Evolutionary conservation across 2,888 invertebrate genomes (phyloP).

Genomic region (Syrphus vitripennis): DNA sequence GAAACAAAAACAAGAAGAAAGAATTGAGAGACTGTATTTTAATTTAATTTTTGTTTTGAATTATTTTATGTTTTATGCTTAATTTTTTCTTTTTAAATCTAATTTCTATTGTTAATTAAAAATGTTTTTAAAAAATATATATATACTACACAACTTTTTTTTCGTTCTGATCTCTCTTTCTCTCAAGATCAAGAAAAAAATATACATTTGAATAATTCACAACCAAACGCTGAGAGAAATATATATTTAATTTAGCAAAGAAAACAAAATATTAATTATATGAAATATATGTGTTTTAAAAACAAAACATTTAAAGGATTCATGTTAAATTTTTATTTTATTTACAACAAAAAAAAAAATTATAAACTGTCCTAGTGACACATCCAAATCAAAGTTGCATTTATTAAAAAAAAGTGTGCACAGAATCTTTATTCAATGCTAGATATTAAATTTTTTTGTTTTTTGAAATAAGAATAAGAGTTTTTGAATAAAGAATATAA

Average conservation of each 20-base stretch:
- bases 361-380: slow-evolving; percentile 16
- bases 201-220: slow-evolving; percentile 25
- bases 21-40: slow-evolving; percentile 65
- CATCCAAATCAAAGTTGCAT: slow-evolving; percentile 47
- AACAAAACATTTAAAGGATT: not conserved
- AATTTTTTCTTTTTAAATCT: slow-evolving; percentile 10
- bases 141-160: slow-evolving; percentile 2
- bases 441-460: slow-evolving; percentile 30
- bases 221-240: slow-evolving; percentile 29
- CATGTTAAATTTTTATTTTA: not conserved
- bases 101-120: slow-evolving; percentile 25
- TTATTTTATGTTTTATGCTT: slow-evolving; percentile 29
- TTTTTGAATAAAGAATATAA: slow-evolving; percentile 47
- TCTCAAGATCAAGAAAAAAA: slow-evolving; percentile 43
- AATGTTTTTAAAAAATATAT: slow-evolving; percentile 10
- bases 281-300: slow-evolving; percentile 10
- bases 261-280: not conserved
- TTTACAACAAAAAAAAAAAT: not conserved
- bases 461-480: slow-evolving; percentile 23
- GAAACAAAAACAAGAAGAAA: slow-evolving; percentile 29
- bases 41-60: slow-evolving; percentile 26
- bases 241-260: slow-evolving; percentile 11
- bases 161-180: slow-evolving; percentile 45
- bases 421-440: slow-evolving; percentile 40
- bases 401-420: slow-evolving; percentile 35